phyloP scores from a whole-genome alignment of 2,113 vertebrate species.

The Cyprinodon brontotheroides region DNA sequence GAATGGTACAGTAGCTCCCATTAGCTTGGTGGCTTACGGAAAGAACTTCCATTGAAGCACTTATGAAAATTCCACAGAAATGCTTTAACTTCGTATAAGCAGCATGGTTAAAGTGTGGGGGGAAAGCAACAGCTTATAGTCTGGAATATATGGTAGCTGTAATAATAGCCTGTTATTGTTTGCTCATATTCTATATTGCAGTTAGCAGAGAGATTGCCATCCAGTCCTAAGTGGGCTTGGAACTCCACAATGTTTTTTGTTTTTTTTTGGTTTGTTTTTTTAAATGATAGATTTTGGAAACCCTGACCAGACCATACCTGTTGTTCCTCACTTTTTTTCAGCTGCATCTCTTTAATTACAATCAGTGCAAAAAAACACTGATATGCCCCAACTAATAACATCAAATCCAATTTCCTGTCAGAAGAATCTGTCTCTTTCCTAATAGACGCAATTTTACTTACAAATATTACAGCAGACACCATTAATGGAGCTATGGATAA shows the following conservation, averaged over 20 bases:
- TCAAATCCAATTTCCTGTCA: neutral
- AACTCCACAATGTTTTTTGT: too few species aligned
- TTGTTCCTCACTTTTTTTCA: neutral
- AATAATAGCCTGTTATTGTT: too few species aligned
- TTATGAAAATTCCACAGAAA: too few species aligned
- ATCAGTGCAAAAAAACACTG: neutral
- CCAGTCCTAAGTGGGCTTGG: too few species aligned
- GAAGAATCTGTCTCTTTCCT: neutral
- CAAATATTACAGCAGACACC: neutral
- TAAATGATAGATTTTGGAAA: neutral
- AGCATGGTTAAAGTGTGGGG: too few species aligned
- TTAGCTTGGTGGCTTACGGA: too few species aligned
- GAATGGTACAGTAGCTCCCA: too few species aligned
- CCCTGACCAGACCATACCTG: neutral
- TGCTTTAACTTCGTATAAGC: too few species aligned
- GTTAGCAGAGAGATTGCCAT: neutral
- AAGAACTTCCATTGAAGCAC: too few species aligned
- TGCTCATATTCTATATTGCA: neutral
- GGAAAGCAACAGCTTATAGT: too few species aligned
- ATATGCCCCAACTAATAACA: neutral
- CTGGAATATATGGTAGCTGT: too few species aligned
- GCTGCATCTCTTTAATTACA: neutral
- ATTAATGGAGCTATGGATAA: neutral
- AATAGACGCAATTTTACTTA: neutral
- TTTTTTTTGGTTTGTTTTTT: neutral